phyloP scores from a whole-genome alignment of 2,113 vertebrate species.

The Leiothrix lutea region DNA sequence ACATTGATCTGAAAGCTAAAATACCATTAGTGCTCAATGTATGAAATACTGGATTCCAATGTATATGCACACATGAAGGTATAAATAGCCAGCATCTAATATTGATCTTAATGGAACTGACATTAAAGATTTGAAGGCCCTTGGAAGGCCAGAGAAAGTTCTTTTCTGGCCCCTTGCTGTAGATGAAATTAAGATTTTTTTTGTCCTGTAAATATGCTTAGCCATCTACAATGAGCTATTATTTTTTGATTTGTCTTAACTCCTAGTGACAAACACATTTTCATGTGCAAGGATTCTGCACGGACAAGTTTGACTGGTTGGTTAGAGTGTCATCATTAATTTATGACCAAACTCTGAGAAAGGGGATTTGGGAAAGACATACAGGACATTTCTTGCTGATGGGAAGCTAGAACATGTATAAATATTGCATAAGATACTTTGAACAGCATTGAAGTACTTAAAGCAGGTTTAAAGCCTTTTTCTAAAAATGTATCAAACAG shows the following conservation, averaged over 20 bases:
- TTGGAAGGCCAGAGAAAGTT: not conserved
- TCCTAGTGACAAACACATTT: not conserved
- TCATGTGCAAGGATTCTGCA: not conserved
- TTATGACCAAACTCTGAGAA: not conserved
- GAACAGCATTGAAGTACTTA: not conserved
- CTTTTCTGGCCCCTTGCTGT: not conserved
- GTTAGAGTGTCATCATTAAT: not conserved
- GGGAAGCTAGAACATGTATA: not conserved
- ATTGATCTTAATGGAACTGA: not conserved
- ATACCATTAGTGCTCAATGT: not conserved
- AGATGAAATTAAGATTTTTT: not conserved
- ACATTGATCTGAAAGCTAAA: not conserved
- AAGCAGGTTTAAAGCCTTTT: not conserved
- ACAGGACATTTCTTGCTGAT: not conserved
- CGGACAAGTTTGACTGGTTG: not conserved
- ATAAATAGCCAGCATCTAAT: not conserved
- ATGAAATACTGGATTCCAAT: not conserved
- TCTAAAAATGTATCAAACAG: not conserved
- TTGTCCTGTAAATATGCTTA: not conserved
- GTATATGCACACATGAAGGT: not conserved
- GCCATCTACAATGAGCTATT: not conserved
- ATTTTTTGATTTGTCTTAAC: not conserved
- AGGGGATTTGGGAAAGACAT: not conserved
- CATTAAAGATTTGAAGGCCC: not conserved
- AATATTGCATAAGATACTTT: not conserved